Conservation (phyloP, 1,140 invertebrate species). For the Chelonus insularis region DNA sequence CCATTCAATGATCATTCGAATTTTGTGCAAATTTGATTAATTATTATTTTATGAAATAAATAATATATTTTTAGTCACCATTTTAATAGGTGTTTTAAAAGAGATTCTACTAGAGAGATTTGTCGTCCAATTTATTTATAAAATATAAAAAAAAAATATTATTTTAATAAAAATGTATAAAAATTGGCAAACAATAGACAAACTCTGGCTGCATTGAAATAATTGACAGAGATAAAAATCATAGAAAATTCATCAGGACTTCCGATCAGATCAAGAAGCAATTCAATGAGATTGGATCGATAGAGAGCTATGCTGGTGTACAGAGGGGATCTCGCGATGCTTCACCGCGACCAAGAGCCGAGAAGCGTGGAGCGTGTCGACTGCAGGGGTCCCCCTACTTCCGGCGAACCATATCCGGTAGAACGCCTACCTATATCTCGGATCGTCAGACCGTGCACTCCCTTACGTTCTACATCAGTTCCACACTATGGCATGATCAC, state of each 20-base stretch:
- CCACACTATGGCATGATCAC: not conserved
- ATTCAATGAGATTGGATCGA: conserved; percentile 9
- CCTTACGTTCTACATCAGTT: not conserved
- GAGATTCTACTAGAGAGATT: no score
- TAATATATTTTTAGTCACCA: no score
- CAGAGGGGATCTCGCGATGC: conserved; percentile 15
- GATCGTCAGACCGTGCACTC: conserved; percentile 44
- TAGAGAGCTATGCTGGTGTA: not conserved
- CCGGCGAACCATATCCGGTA: conserved; percentile 58
- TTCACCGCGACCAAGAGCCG: conserved; percentile 21
- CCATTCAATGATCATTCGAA: no score
- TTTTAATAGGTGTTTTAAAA: no score
- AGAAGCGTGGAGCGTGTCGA: conserved; percentile 54
- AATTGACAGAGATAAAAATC: conserved; percentile 15
- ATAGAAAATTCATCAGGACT: conserved; percentile 7
- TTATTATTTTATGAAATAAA: no score
- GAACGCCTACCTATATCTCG: conserved; percentile 57
- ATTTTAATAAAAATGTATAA: not conserved
- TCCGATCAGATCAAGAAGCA: conserved; percentile 12
- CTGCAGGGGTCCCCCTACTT: conserved; percentile 57
- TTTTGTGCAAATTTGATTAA: no score
- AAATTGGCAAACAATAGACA: not conserved
- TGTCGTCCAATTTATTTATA: not conserved
- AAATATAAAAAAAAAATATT: not conserved
- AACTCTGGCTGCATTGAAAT: not conserved